phyloP scores from a whole-genome alignment of 2,888 invertebrate genomes.

The Eupithecia inturbata region DNA sequence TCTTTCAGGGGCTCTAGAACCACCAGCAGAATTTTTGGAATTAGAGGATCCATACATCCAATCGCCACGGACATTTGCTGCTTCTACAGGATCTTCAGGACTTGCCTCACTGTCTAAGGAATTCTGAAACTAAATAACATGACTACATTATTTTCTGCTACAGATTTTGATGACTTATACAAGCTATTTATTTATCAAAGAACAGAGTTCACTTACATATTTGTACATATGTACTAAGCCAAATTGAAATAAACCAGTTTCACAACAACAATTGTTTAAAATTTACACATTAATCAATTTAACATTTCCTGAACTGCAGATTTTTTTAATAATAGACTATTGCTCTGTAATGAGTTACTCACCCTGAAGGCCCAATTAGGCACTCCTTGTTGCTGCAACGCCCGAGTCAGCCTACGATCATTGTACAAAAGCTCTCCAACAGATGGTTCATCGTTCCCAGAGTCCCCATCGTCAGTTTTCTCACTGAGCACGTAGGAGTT shows the following conservation, averaged over 20 bases:
- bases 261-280: no score
- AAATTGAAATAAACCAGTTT: no score
- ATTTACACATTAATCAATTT: no score
- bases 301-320: no score
- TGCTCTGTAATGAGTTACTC: no score
- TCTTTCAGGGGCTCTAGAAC: slow-evolving; percentile 2
- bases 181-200: no score
- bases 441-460: slow-evolving; percentile 96
- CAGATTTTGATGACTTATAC: no score
- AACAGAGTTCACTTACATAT: no score
- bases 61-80: neutral
- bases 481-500: slow-evolving; percentile 80
- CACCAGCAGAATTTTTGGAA: neutral
- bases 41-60: neutral
- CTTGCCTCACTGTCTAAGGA: slow-evolving; percentile 78
- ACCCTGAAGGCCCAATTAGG: slow-evolving; percentile 30
- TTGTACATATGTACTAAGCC: no score
- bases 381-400: slow-evolving; percentile 23
- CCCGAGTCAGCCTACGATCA: slow-evolving; percentile 24
- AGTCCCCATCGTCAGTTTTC: slow-evolving; percentile 94
- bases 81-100: slow-evolving; percentile 63
- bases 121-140: slow-evolving; percentile 57
- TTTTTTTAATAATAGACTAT: no score
- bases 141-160: neutral
- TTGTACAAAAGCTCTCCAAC: slow-evolving; percentile 76